Base-by-base conservation (phyloP, 2,113 vertebrate genomes). In the Carassius carassius region DNA sequence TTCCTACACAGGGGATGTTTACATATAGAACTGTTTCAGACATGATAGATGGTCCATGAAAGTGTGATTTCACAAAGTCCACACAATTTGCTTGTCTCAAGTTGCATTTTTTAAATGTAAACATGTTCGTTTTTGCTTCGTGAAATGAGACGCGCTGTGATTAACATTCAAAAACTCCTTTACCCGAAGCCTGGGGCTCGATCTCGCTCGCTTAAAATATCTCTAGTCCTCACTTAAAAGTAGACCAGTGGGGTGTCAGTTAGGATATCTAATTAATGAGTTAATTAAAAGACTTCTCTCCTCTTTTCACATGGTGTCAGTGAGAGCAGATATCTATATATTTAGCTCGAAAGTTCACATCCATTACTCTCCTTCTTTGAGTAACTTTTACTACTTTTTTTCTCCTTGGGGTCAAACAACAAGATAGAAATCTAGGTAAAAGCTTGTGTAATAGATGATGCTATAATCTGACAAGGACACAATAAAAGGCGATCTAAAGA, bases 241-340 rank as follows among this genome's bases (percentile, higher is more conserved):
- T 73, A 81, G 86, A 81, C 60, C 60, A 77, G 60, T 83, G 82
- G 47, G 21, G 65, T 88, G 84, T 84, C 67, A 89, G 90, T 80
- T 85, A 82, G 75, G 88, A 90, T 90, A 88, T 92, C 91, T 92
- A 92, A 94, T 93, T 92, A 93, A 93, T 92, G 89, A 89, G 89
- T 93, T 92, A 91, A 93, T 93, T 92, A 93, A 93, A 92, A 92
- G 84, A 86, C 89, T 86, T 76, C 78, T 87, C 72, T 1, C 29
- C 23, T 81, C 35, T 72, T 49, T 74, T 81, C 69, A 72, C 49
- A 12, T 91, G 85, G 81, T 88, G 92, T 91, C 82, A 89, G 77
- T 86, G 91, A 89, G 91, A 87, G 89, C 87, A 91, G 89, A 92
- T 87, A 87, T 91, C 90, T 90, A 88, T 89, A 90, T 90, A 84